These are phyloP conservation scores for Eupithecia insigniata DNA, from an alignment of 2,888 invertebrate species.

Conservation along the genomic window DNA sequence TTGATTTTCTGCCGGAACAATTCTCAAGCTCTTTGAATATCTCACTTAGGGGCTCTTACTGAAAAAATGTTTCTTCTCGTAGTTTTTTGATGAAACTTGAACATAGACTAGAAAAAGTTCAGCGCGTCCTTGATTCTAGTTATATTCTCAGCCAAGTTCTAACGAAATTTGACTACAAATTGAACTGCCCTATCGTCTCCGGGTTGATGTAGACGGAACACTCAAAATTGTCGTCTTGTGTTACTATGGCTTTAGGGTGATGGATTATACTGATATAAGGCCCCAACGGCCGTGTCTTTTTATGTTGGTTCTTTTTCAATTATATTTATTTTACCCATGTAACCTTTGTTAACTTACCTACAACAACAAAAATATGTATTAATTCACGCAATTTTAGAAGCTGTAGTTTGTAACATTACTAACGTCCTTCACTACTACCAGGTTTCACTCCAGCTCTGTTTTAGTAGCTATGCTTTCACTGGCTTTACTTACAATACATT, in stretches of 20 bases:
- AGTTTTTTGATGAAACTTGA: background rate
- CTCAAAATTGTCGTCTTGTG: background rate
- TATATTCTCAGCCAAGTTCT: background rate
- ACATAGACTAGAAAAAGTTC: background rate
- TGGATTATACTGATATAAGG: background rate
- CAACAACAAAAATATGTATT: too few relatives aligned
- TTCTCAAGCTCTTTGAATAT: slow-evolving; percentile 1
- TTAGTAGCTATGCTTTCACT: too few relatives aligned
- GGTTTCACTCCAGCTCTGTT: too few relatives aligned
- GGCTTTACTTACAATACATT: too few relatives aligned
- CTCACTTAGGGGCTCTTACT: background rate
- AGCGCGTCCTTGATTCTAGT: background rate
- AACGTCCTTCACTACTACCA: too few relatives aligned
- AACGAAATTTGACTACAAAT: background rate
- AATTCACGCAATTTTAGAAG: too few relatives aligned
- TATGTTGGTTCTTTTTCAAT: too few relatives aligned
- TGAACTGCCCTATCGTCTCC: background rate
- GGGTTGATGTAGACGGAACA: background rate
- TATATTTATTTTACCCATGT: too few relatives aligned
- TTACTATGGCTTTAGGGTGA: background rate
- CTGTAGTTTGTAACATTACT: too few relatives aligned
- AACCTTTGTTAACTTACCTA: too few relatives aligned
- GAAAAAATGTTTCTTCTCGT: background rate
- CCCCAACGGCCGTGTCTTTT: too few relatives aligned
- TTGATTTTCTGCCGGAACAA: slow-evolving; percentile 8